Conservation (phyloP, 1,140 invertebrate genomes). For the Trichonephila inaurata region DNA sequence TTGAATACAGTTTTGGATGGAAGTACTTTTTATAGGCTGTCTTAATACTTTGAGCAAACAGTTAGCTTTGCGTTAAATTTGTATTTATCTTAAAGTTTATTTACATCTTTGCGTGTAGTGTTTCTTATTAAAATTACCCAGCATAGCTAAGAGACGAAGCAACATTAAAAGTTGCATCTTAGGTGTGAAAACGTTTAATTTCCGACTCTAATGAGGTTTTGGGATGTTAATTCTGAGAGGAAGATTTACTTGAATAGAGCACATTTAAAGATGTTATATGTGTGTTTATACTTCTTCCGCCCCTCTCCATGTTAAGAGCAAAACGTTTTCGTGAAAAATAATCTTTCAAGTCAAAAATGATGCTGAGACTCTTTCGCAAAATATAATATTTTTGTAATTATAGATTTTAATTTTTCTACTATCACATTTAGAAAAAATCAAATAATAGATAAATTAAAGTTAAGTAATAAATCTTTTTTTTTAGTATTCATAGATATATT, state of each 20-base stretch:
- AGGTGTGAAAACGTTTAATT: not conserved
- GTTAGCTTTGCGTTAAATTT: conserved; percentile 40
- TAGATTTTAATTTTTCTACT: too few relatives aligned
- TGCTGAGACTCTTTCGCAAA: too few relatives aligned
- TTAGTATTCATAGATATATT: not conserved
- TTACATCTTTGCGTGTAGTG: conserved; percentile 23
- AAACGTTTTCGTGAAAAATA: too few relatives aligned
- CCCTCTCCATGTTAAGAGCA: too few relatives aligned
- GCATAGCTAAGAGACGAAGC: not conserved
- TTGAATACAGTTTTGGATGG: conserved; percentile 3
- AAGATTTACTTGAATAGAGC: not conserved
- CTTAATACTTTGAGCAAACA: conserved; percentile 72
- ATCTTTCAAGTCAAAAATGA: too few relatives aligned
- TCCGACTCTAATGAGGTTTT: conserved; percentile 4
- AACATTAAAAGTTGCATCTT: not conserved
- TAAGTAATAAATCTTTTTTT: too few relatives aligned
- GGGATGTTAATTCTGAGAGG: not conserved
- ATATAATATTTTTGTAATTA: too few relatives aligned
- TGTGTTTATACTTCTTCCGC: too few relatives aligned
- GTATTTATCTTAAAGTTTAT: conserved; percentile 68
- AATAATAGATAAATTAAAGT: too few relatives aligned
- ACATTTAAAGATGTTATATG: too few relatives aligned
- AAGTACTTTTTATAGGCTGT: conserved; percentile 18
- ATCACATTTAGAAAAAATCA: too few relatives aligned
- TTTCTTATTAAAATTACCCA: conserved; percentile 30